Percentiles rank a stretch among this genome's conserved stretches.
Evolutionary conservation across 1,140 invertebrate species (phyloP).

Genomic region (Mya arenaria): DNA sequence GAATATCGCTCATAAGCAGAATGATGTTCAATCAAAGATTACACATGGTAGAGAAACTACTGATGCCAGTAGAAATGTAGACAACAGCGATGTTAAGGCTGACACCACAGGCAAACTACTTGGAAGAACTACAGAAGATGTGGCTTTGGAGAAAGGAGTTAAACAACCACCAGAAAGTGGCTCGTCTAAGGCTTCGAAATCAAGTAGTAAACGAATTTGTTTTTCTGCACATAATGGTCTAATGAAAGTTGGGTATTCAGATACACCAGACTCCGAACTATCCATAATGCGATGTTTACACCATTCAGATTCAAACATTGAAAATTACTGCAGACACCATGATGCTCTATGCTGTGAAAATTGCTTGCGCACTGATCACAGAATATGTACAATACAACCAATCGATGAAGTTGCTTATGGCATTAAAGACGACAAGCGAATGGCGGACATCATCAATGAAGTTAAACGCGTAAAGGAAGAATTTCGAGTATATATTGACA

Average conservation of each 20-base stretch:
- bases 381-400: constrained; percentile 15
- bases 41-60: neutral
- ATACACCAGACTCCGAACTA: neutral
- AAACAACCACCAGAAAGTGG: neutral
- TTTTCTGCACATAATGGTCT: constrained; percentile 5
- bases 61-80: neutral
- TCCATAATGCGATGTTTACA: neutral
- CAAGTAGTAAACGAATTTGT: neutral
- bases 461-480: neutral
- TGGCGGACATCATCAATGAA: neutral
- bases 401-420: constrained; percentile 37
- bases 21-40: no score
- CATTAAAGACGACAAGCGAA: neutral
- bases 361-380: constrained; percentile 3
- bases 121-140: neutral
- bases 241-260: neutral
- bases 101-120: neutral
- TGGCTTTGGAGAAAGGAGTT: neutral
- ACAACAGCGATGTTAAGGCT: neutral
- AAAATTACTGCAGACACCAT: constrained; percentile 18
- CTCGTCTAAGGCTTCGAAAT: neutral
- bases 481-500: neutral
- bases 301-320: constrained; percentile 12
- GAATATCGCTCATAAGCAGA: neutral
- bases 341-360: constrained; percentile 14